Evolutionary conservation across 2,797 vertebrate genomes (phyloP).

Genomic region (Rhinogobio ventralis): DNA sequence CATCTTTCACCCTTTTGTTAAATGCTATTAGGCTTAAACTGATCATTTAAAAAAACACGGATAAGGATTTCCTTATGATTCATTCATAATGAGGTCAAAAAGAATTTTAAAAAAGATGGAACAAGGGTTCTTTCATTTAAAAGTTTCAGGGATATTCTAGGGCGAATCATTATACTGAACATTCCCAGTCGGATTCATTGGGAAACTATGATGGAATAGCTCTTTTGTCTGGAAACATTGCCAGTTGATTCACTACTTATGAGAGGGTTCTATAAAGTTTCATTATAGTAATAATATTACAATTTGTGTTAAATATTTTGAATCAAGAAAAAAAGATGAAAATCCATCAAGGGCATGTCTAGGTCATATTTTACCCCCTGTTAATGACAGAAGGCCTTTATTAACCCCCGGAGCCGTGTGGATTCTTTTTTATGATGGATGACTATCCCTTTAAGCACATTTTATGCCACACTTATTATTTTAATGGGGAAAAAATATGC

Average conservation of each 20-base stretch:
- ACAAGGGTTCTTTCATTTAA: neutral
- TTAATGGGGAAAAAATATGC: too few species aligned
- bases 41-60: neutral
- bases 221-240: neutral
- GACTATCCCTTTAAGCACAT: too few species aligned
- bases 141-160: too few species aligned
- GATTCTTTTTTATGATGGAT: too few species aligned
- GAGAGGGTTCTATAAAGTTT: neutral
- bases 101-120: neutral
- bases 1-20: constrained; percentile 12
- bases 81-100: neutral
- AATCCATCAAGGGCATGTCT: neutral
- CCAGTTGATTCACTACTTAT: neutral
- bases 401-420: too few species aligned
- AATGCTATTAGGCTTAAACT: neutral
- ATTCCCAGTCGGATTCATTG: neutral
- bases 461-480: too few species aligned
- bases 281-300: too few species aligned
- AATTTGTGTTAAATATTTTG: neutral
- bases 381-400: neutral
- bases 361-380: neutral
- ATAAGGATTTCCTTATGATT: neutral
- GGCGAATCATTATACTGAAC: neutral
- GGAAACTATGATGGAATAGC: too few species aligned
- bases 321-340: too few species aligned